phyloP scores from a whole-genome alignment of 2,888 invertebrate species.

The Leptinotarsa peninsularis region DNA sequence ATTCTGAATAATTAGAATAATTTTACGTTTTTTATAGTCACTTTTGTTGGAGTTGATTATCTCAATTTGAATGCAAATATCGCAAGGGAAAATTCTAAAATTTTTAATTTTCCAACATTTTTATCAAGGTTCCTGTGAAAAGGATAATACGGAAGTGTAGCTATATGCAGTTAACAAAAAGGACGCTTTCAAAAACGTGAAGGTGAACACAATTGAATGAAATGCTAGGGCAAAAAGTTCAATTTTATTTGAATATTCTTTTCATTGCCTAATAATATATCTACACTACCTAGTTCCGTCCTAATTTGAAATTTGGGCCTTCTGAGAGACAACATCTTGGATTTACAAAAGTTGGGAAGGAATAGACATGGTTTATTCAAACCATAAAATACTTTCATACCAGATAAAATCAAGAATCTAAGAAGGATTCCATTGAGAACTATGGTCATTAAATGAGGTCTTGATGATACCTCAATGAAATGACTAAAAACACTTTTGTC shows the following conservation, averaged over 20 bases:
- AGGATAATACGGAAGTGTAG: not conserved
- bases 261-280: not conserved
- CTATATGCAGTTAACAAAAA: not conserved
- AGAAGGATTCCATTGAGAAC: too few relatives aligned
- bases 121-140: not conserved
- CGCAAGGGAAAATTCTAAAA: conserved; percentile 6
- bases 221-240: not conserved
- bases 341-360: too few relatives aligned
- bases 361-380: too few relatives aligned
- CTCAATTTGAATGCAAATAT: conserved; percentile 36
- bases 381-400: too few relatives aligned
- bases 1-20: conserved; percentile 29
- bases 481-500: too few relatives aligned
- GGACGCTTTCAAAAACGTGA: not conserved
- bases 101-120: not conserved
- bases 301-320: too few relatives aligned
- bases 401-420: too few relatives aligned
- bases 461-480: too few relatives aligned
- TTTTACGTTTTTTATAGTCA: conserved; percentile 37
- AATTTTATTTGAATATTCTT: not conserved
- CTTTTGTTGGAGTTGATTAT: conserved; percentile 34
- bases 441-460: too few relatives aligned
- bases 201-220: not conserved
- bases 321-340: too few relatives aligned
- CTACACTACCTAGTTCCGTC: too few relatives aligned